Conservation (phyloP, 2,113 vertebrate genomes). For the Camelus dromedarius region DNA sequence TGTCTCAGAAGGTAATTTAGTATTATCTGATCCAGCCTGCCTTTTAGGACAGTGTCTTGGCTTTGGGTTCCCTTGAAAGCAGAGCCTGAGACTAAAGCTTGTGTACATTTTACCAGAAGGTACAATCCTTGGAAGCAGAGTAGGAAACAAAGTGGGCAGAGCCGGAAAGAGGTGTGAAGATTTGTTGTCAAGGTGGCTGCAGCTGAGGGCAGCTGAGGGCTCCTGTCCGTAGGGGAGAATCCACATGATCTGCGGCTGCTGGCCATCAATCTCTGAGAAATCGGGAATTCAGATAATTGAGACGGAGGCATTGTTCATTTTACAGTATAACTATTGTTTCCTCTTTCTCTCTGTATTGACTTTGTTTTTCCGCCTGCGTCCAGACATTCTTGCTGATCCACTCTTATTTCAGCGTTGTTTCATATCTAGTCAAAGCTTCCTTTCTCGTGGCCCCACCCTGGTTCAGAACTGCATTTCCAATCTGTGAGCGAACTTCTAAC, state of each 20-base stretch:
- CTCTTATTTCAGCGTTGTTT: neutral
- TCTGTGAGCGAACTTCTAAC: neutral
- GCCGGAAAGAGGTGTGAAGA: neutral
- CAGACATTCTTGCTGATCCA: neutral
- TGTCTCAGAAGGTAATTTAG: neutral
- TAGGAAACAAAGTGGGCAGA: accelerated
- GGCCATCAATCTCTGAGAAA: neutral
- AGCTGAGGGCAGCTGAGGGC: neutral
- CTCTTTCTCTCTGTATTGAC: neutral
- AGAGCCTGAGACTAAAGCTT: neutral
- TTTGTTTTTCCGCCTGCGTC: neutral
- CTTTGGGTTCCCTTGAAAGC: neutral
- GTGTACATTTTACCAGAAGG: neutral
- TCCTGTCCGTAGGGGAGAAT: neutral
- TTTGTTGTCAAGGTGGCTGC: accelerated
- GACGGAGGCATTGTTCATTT: neutral
- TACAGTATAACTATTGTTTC: neutral
- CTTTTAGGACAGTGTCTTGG: neutral
- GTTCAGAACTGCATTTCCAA: neutral
- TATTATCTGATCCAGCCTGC: neutral
- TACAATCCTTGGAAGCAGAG: neutral
- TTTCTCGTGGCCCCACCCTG: neutral
- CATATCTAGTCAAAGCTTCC: neutral
- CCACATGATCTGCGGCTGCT: neutral
- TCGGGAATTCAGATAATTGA: neutral